Base-by-base conservation (phyloP, 2,797 vertebrate species). In the Knipowitschia caucasica region DNA sequence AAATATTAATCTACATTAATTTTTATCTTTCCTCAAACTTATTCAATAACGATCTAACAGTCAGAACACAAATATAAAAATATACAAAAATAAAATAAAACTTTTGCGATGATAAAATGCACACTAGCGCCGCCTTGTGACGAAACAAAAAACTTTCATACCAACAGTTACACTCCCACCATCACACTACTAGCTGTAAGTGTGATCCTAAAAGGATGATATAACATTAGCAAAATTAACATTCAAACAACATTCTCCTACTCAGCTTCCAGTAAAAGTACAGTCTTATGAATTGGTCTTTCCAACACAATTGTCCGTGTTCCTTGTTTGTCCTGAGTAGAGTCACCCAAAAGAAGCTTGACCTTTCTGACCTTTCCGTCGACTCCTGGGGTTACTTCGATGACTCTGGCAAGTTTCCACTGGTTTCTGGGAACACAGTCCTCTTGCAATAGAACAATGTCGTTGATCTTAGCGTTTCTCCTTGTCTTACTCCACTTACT, bases 211-310 rank as follows among this genome's bases (percentile, higher is more conserved):
- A 38, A 18, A 38, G 10, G n/a, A 18, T 20, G 9, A 36, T n/a
- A 36, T n/a, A 17, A 36, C 15, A 36, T 38, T 38, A 6, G 5
- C 15, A 17, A 17, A 36, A 6, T 5, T 35, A 10, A 7, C 33
- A n/a, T 7, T n/a, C n/a, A n/a, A n/a, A n/a, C n/a, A n/a, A n/a
- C n/a, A n/a, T n/a, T n/a, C n/a, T n/a, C 17, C 20, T 17, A 38
- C 36, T 38, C 36, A 38, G 36, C 36, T 38, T 38, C 36, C 17
- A 38, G 36, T 38, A 38, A 38, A 20, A 38, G 36, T 7, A 38
- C 10, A 2, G 36, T 35, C 33, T 35, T 35, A 35, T 35, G n/a
- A n/a, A 35, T 15, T 35, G 34, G 34, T 38, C 36, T 38, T 38
- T 38, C 36, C 9, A 38, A 38, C 18, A 38, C n/a, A 17, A 8